Percentiles rank a stretch among this genome's conserved stretches.
These are phyloP conservation scores for Hesperophylax magnus DNA, from an alignment of 1,140 invertebrate species.

Conservation along the genomic window DNA sequence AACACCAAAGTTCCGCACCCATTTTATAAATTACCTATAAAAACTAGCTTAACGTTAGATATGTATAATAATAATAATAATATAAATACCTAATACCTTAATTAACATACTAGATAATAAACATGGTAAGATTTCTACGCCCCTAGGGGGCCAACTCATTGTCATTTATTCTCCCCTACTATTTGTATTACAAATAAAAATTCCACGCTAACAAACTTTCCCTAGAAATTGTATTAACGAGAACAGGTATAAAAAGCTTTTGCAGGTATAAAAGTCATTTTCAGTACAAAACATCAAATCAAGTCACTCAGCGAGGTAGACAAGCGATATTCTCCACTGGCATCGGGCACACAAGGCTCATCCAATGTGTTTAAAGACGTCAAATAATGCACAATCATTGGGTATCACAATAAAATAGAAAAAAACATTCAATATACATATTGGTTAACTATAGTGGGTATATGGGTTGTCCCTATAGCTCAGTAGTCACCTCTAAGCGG, in stretches of 20 bases:
- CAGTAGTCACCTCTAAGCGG: no score
- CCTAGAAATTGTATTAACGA: constrained; percentile 10
- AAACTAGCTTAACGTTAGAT: constrained; percentile 6
- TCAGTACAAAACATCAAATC: neutral
- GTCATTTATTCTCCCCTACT: neutral
- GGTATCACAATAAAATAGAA: no score
- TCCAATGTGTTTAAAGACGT: no score
- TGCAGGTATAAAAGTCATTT: constrained; percentile 11
- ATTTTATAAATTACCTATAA: constrained; percentile 30
- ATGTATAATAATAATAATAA: constrained; percentile 26
- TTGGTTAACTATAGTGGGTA: no score
- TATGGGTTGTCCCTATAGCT: no score
- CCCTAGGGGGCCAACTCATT: neutral
- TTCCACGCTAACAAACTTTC: constrained; percentile 23
- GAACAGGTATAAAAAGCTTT: constrained; percentile 23
- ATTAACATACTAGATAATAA: constrained; percentile 1
- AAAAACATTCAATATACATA: no score
- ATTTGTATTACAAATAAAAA: constrained; percentile 9
- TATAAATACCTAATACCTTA: constrained; percentile 24
- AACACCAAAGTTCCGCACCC: neutral
- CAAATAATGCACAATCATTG: no score
- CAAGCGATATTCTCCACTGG: neutral
- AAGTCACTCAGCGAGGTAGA: constrained; percentile 22
- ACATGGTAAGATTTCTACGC: constrained; percentile 3
- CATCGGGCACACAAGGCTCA: neutral